Conservation (phyloP, 1,140 invertebrate genomes). For the fruit fly (Drosophila melanogaster) region DNA sequence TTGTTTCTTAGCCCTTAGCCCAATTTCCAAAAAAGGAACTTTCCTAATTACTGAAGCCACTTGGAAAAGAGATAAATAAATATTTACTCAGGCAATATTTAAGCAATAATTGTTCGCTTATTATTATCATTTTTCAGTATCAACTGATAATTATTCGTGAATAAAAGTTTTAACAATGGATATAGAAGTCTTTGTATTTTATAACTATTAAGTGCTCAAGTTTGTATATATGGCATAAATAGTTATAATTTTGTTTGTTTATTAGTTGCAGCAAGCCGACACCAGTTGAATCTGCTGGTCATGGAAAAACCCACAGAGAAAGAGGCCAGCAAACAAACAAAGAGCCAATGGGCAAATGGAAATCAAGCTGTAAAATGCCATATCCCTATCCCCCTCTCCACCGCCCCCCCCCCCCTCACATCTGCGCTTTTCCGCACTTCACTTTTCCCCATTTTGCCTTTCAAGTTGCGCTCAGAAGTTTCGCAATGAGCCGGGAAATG, state of each 20-base stretch:
- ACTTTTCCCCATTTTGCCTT: conserved; percentile 29
- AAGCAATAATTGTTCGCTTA: no score
- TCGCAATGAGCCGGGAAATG: conserved; percentile 54
- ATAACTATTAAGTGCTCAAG: no score
- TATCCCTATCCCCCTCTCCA: neutral
- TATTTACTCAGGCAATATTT: neutral
- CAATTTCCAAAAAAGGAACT: conserved; percentile 7
- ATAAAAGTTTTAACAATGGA: no score
- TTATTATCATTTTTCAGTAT: neutral
- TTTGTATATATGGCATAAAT: no score
- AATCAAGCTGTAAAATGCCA: conserved; percentile 66
- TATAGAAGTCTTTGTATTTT: no score
- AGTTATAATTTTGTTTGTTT: no score
- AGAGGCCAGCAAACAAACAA: conserved; percentile 40
- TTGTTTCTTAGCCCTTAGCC: neutral
- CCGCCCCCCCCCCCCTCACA: neutral
- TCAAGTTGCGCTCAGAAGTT: conserved; percentile 45
- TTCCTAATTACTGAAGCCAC: neutral
- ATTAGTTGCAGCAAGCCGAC: neutral
- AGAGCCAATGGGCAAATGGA: conserved; percentile 61
- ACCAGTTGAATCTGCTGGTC: conserved; percentile 26
- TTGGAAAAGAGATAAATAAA: neutral
- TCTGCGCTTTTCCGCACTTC: neutral
- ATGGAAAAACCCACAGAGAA: neutral
- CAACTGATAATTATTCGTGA: neutral